Evolutionary conservation across 2,113 vertebrate species (phyloP).

Genomic region (Pimephales promelas): DNA sequence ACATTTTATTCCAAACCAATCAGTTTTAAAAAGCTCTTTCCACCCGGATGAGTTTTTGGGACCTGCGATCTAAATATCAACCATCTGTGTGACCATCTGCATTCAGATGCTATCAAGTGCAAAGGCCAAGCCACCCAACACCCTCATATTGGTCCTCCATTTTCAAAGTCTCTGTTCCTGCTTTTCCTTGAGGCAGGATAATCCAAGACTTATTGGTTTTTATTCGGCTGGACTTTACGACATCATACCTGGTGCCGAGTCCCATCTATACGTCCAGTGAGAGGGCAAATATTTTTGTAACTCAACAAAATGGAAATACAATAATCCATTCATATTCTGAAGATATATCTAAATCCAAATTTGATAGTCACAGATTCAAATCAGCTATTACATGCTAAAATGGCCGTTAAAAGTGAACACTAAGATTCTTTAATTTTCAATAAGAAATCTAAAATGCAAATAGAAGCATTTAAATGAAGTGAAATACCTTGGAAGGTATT

Average conservation of each 20-base stretch:
- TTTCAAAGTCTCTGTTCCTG: constrained; percentile 4
- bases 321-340: not conserved
- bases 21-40: constrained; percentile 70
- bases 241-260: no score
- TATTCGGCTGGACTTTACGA: no score
- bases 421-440: no score
- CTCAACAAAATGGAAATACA: not conserved
- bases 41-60: constrained; percentile 72
- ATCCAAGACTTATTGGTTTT: constrained; percentile 21
- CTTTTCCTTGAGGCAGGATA: constrained; percentile 4
- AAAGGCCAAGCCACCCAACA: constrained; percentile 73
- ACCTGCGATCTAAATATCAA: constrained; percentile 76
- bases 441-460: not conserved
- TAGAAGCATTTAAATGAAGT: not conserved
- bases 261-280: not conserved
- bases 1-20: constrained; percentile 68
- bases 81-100: constrained; percentile 82
- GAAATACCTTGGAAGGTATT: not conserved
- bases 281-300: not conserved
- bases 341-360: not conserved
- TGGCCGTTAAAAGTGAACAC: not conserved
- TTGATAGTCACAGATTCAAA: not conserved
- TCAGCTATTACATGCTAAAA: not conserved
- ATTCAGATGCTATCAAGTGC: constrained; percentile 73
- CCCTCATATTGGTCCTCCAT: constrained; percentile 64